Percentiles rank a stretch among this genome's conserved stretches.
Conservation (phyloP, 2,888 invertebrate species). For the Tetranychus piercei region DNA sequence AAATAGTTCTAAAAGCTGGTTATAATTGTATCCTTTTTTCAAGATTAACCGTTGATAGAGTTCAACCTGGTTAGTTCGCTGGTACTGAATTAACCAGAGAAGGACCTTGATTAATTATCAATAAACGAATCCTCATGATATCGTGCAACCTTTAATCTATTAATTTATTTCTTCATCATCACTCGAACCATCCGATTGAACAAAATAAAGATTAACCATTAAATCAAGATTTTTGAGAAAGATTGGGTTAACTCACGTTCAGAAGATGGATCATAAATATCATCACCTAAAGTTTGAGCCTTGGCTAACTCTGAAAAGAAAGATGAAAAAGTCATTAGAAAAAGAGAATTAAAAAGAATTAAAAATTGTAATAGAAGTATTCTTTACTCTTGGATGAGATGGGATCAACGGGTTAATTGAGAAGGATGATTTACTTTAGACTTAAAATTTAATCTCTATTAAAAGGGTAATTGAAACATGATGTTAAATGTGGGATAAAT, state of each 20-base stretch:
- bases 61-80: too few relatives aligned
- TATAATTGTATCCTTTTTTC: background rate
- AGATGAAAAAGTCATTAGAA: background rate
- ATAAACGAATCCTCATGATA: too few relatives aligned
- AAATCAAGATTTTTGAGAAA: background rate
- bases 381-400: background rate
- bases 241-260: slow-evolving; percentile 4
- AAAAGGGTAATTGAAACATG: background rate
- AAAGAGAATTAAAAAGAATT: background rate
- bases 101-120: too few relatives aligned
- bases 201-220: background rate
- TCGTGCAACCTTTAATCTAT: too few relatives aligned
- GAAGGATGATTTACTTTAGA: background rate
- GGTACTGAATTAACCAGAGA: too few relatives aligned
- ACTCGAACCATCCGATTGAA: background rate
- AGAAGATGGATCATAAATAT: slow-evolving; percentile 6
- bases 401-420: background rate
- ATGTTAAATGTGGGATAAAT: background rate
- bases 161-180: background rate
- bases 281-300: slow-evolving; percentile 9
- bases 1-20: background rate
- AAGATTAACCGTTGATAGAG: too few relatives aligned
- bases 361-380: background rate
- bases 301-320: slow-evolving; percentile 5
- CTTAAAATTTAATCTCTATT: background rate